Conservation (phyloP, 2,113 vertebrate species). For the Myotis yumanensis region DNA sequence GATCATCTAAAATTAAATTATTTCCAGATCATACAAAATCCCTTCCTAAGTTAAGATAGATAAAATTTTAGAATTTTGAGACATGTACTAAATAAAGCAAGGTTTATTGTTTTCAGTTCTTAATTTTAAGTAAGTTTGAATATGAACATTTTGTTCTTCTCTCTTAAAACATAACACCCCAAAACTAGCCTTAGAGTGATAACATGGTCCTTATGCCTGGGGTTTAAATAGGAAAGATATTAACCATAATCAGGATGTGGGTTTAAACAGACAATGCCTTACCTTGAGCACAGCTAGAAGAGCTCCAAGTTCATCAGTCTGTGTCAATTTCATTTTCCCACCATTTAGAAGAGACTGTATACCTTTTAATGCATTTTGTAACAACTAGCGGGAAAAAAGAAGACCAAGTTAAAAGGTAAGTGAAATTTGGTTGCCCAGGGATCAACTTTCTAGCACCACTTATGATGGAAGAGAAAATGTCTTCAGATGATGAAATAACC, state of each 20-base stretch:
- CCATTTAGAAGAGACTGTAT: constrained; percentile 92
- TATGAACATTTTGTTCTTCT: background rate
- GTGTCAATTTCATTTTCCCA: constrained; percentile 91
- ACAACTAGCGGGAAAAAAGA: constrained; percentile 82
- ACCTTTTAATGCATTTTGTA: constrained; percentile 94
- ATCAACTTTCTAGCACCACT: background rate
- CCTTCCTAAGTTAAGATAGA: background rate
- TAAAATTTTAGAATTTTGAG: constrained; percentile 26
- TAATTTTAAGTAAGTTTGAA: constrained; percentile 28
- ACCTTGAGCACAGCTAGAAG: constrained; percentile 96
- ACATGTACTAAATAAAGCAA: background rate
- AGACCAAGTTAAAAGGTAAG: constrained; percentile 36
- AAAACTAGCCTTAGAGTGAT: background rate
- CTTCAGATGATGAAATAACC: background rate
- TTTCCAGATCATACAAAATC: background rate
- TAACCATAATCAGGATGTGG: background rate
- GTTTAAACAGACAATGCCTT: background rate
- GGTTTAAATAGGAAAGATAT: background rate
- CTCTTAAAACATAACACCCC: constrained; percentile 7
- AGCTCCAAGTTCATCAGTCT: constrained; percentile 90
- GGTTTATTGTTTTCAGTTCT: background rate
- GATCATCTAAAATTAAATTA: constrained; percentile 11
- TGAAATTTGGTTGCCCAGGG: background rate
- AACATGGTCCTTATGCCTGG: background rate
- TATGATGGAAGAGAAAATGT: background rate